These are phyloP conservation scores for Pocota personata DNA, from an alignment of 2,888 invertebrate species.

Conservation along the genomic window DNA sequence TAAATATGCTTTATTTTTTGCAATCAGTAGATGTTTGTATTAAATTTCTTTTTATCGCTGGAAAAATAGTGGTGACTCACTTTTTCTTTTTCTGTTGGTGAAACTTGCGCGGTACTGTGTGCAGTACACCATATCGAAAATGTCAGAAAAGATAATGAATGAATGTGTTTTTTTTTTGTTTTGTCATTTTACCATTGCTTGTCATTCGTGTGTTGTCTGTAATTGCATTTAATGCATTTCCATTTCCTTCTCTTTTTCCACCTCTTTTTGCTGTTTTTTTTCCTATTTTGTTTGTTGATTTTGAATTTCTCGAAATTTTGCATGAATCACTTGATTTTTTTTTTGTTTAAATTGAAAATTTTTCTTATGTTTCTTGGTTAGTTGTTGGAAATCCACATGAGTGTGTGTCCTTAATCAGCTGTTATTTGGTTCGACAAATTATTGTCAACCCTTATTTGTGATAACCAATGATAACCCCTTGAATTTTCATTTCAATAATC, in stretches of 20 bases:
- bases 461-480: conserved; percentile 6
- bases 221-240: conserved; percentile 32
- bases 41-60: conserved; percentile 25
- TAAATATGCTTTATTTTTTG: neutral
- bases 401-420: conserved; percentile 32
- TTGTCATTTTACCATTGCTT: conserved; percentile 14
- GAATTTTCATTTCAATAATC: neutral
- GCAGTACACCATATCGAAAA: conserved; percentile 55
- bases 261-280: neutral
- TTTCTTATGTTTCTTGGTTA: neutral
- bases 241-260: neutral
- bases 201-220: conserved; percentile 16
- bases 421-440: conserved; percentile 2
- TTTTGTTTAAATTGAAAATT: neutral
- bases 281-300: neutral
- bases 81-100: conserved; percentile 43
- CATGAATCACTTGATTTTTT: conserved; percentile 20
- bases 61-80: conserved; percentile 55
- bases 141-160: conserved; percentile 67
- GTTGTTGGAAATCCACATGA: neutral
- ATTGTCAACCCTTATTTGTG: conserved; percentile 10
- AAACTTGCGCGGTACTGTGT: conserved; percentile 63
- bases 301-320: neutral
- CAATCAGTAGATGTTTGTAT: neutral
- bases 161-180: conserved; percentile 31